phyloP scores from a whole-genome alignment of 64 coral and sea anemone genomes.

The Anthopleura sola region DNA sequence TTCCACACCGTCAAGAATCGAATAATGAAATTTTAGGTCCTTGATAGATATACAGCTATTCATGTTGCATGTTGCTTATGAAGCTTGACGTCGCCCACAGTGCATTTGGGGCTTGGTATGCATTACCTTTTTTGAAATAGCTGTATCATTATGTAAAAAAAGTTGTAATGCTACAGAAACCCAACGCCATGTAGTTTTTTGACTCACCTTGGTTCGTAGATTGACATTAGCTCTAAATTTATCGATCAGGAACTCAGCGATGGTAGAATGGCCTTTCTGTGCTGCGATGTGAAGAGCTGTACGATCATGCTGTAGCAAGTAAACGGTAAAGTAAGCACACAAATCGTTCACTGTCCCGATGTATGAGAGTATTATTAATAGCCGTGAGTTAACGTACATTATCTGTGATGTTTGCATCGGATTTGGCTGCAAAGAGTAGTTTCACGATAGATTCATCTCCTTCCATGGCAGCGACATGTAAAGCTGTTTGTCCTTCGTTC shows the following conservation, averaged over 20 bases:
- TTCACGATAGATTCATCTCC: conserved; percentile 91
- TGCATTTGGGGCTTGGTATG: too few species aligned
- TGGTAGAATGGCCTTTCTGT: conserved; percentile 63
- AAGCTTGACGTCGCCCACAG: too few species aligned
- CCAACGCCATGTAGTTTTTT: too few species aligned
- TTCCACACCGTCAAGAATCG: neutral
- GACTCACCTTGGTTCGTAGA: conserved; percentile 75
- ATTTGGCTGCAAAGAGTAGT: conserved; percentile 68
- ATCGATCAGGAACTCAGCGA: conserved; percentile 77
- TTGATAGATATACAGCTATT: too few species aligned
- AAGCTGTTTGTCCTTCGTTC: conserved; percentile 85
- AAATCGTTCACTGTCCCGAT: neutral
- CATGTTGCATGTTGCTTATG: too few species aligned
- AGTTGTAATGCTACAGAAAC: too few species aligned
- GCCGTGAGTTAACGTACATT: conserved; percentile 31
- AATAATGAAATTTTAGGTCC: too few species aligned
- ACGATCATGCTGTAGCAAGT: conserved; percentile 58
- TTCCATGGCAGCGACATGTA: conserved; percentile 85
- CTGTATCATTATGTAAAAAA: too few species aligned
- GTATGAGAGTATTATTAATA: neutral
- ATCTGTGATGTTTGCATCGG: conserved; percentile 81
- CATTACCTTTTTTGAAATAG: too few species aligned
- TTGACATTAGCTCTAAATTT: conserved; percentile 92
- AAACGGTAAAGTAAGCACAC: neutral
- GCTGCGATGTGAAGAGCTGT: conserved; percentile 81